Evolutionary conservation across 2,797 vertebrate genomes (phyloP), one percentile per base, ranked within the genome.

Genomic region (Numenius phaeopus): DNA sequence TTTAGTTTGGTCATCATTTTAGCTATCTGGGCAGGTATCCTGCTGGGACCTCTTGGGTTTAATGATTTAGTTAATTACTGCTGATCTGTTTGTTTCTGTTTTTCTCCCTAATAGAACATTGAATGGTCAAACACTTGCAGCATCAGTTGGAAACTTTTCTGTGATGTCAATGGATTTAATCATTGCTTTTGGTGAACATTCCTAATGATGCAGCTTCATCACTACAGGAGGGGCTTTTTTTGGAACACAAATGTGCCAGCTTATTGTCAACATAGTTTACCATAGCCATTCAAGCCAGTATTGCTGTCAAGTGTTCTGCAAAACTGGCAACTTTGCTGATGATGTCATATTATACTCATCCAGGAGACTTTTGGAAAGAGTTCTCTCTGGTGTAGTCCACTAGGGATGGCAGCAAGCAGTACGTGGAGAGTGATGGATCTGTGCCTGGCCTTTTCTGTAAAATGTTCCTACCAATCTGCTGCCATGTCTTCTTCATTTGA

Each of bases 61-160:
- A 83, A 54, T 54, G 62, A 76, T 75, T 84, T 71, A 22, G 39
- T 81, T 92, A 89, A 91, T 89, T 66, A 81, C 67, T 84, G 50
- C 61, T 91, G 78, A 90, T 91, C 69, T 77, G 57, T 83, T 87
- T 95, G 52, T 90, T 94, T 91, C 72, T 90, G n/a, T 32, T 93
- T 94, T 77, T 94, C 58, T 80, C 52, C 89, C 87, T 87, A 75
- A 37, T 80, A 75, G 79, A 93, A 76, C 82, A 37, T 2, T 82
- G 83, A 83, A n/a, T 71, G 50, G 44, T 87, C 78, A 94, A 82
- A 90, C 55, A 39, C 44, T 90, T 89, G 55, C 59, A 94, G 65
- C 70, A 82, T 54, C 50, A 80, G 32, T 69, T 26, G 22, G 67
- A 80, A 89, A 37, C 16, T 64, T 69, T 67, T 80, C 52, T 61